Evolutionary conservation across 2,113 vertebrate species (phyloP).

Genomic region (Actenoides hombroni): DNA sequence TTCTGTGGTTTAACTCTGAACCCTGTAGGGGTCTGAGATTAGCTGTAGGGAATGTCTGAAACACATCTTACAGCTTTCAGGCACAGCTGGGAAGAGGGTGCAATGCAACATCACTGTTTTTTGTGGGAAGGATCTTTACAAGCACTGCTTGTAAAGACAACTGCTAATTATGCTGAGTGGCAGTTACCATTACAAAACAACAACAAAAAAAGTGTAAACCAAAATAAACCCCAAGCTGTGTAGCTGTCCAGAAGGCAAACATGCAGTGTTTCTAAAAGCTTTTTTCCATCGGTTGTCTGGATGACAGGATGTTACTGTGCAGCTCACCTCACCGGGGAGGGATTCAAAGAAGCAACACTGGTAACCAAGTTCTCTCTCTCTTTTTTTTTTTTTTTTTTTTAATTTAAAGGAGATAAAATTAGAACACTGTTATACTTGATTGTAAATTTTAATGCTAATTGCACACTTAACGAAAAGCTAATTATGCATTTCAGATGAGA

Average conservation of each 20-base stretch:
- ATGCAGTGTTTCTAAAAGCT: neutral
- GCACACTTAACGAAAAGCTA: conserved; percentile 38
- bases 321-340: neutral
- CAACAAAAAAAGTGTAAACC: neutral
- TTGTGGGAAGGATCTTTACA: neutral
- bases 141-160: neutral
- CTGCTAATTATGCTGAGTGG: conserved; percentile 42
- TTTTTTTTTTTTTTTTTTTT: neutral
- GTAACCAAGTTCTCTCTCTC: neutral
- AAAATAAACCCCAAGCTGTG: neutral
- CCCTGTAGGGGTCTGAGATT: neutral
- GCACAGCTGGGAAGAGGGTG: conserved; percentile 40
- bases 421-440: conserved; percentile 39
- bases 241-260: conserved; percentile 19
- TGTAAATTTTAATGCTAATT: conserved; percentile 64
- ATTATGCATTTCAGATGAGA: conserved; percentile 56
- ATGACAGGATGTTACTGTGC: neutral
- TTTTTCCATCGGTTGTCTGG: neutral
- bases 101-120: neutral
- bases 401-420: conserved; percentile 38
- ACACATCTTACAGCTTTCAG: neutral
- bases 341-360: neutral
- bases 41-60: conserved; percentile 1
- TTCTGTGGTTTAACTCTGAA: neutral
- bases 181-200: neutral